Evolutionary conservation across 2,888 invertebrate species (phyloP).

Genomic region (Galeruca laticollis): DNA sequence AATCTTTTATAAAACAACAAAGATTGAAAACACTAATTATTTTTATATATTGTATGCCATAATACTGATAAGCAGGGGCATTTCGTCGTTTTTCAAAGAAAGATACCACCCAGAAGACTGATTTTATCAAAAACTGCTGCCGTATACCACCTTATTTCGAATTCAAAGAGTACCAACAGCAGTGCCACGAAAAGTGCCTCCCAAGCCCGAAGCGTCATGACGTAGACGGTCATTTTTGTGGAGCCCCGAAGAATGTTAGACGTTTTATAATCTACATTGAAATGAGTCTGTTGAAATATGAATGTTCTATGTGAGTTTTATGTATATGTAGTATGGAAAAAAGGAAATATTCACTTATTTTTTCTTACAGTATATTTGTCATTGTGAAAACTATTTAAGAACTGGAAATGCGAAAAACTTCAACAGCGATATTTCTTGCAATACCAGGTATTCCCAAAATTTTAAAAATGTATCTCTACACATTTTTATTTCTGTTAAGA

Average conservation of each 20-base stretch:
- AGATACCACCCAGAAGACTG: conserved; percentile 21
- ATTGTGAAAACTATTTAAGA: background rate
- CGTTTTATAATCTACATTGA: background rate
- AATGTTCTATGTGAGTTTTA: background rate
- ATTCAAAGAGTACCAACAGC: conserved; percentile 19
- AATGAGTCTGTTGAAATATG: background rate
- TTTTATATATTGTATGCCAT: background rate
- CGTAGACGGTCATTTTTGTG: conserved; percentile 34
- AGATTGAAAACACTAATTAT: background rate
- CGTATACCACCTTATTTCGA: conserved; percentile 16
- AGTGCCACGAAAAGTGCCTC: conserved; percentile 28
- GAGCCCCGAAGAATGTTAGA: conserved; percentile 36
- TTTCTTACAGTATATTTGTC: background rate
- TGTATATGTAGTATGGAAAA: background rate
- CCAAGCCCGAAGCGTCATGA: conserved; percentile 26
- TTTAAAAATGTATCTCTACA: no score
- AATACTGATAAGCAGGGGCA: background rate
- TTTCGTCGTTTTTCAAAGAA: background rate
- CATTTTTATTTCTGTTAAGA: no score
- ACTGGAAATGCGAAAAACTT: no score
- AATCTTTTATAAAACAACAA: no score
- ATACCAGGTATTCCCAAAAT: no score
- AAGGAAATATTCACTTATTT: background rate
- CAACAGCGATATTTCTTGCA: no score
- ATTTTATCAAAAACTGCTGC: conserved; percentile 25